Evolutionary conservation across 2,888 invertebrate genomes (phyloP).

Genomic region (Pharmacophagus antenor): DNA sequence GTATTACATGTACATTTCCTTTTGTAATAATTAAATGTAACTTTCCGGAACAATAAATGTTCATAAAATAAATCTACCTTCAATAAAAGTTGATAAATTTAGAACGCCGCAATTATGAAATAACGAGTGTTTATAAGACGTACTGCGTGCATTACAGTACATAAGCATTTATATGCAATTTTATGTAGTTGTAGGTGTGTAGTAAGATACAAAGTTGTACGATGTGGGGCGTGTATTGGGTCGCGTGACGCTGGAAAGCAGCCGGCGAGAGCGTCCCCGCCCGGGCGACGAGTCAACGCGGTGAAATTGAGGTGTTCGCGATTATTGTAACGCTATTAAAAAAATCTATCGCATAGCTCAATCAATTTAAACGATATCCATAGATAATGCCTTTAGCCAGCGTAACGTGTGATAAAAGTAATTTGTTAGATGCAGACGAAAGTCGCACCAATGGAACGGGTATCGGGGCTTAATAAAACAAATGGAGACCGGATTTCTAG

Average conservation of each 20-base stretch:
- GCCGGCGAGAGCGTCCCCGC: conserved; percentile 27
- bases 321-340: conserved; percentile 47
- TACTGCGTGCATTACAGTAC: too few relatives aligned
- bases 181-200: conserved; percentile 44
- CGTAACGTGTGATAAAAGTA: conserved; percentile 35
- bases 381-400: conserved; percentile 38
- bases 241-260: conserved; percentile 43
- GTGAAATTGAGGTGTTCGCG: conserved; percentile 48
- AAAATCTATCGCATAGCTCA: conserved; percentile 42
- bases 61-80: too few relatives aligned
- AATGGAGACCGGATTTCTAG: conserved; percentile 38
- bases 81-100: too few relatives aligned
- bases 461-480: conserved; percentile 35
- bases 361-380: conserved; percentile 42
- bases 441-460: conserved; percentile 36
- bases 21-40: too few relatives aligned
- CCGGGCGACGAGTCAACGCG: conserved; percentile 34
- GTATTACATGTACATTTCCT: too few relatives aligned
- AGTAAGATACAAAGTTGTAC: conserved; percentile 41
- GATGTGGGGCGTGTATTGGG: conserved; percentile 43
- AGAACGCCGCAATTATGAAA: too few relatives aligned
- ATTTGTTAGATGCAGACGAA: conserved; percentile 38
- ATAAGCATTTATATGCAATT: conserved; percentile 23
- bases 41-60: too few relatives aligned
- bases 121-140: too few relatives aligned